Evolutionary conservation across 2,113 vertebrate species (phyloP).

Genomic region (Echinops telfairi): DNA sequence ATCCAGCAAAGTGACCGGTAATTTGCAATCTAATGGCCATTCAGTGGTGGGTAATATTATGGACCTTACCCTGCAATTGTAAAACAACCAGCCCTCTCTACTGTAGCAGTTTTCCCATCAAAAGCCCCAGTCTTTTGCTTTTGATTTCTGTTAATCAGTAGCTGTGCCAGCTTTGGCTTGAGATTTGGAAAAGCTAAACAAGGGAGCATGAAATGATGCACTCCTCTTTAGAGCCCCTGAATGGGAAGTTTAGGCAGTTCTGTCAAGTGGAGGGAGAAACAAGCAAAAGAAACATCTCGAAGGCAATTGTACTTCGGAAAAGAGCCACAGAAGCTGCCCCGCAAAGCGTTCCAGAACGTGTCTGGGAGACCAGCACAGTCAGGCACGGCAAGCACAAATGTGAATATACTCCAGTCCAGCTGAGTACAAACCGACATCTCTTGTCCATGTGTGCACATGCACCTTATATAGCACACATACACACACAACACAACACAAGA

Average conservation of each 20-base stretch:
- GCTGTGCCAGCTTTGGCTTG: constrained; percentile 77
- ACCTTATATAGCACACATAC: background rate
- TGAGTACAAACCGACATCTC: background rate
- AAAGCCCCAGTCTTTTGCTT: constrained; percentile 75
- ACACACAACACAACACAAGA: background rate
- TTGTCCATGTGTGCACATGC: background rate
- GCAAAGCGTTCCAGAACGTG: constrained; percentile 27
- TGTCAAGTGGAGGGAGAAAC: constrained; percentile 60
- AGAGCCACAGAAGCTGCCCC: constrained; percentile 65
- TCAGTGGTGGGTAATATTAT: constrained; percentile 77
- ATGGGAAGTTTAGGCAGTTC: constrained; percentile 66
- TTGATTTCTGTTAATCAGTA: constrained; percentile 81
- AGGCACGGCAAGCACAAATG: background rate
- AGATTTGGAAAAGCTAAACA: constrained; percentile 76
- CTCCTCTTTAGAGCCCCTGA: constrained; percentile 64
- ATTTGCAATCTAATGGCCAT: constrained; percentile 82
- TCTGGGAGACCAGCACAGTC: background rate
- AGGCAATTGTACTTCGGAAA: constrained; percentile 73
- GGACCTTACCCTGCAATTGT: constrained; percentile 82
- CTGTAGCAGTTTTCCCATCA: constrained; percentile 82
- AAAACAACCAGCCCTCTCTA: constrained; percentile 73
- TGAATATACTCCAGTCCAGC: background rate
- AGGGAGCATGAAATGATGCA: constrained; percentile 72
- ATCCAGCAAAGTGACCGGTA: constrained; percentile 78
- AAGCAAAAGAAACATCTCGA: constrained; percentile 72